Percentiles rank a stretch among this genome's conserved stretches.
phyloP scores from a whole-genome alignment of 2,797 vertebrate genomes.

The Megalops cyprinoides region DNA sequence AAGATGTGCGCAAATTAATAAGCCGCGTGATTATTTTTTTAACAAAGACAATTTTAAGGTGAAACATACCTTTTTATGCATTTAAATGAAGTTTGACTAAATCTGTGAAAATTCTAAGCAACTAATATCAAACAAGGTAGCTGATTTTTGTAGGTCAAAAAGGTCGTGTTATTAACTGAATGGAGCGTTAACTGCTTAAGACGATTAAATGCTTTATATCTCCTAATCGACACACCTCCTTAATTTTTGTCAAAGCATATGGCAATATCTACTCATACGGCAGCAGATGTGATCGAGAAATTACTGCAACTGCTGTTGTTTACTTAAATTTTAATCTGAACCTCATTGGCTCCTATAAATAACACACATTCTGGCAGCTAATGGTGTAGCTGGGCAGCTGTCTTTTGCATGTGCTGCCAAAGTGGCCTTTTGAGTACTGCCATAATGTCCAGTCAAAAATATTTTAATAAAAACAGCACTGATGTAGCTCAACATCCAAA shows the following conservation, averaged over 20 bases:
- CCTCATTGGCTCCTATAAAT: not conserved
- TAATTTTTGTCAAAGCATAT: not conserved
- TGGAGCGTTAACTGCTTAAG: not conserved
- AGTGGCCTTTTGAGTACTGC: no score
- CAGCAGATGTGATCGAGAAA: not conserved
- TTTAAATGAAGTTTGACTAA: not conserved
- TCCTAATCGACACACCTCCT: not conserved
- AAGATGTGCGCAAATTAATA: not conserved
- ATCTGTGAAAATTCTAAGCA: not conserved
- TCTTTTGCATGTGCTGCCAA: no score
- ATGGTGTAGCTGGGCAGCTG: no score
- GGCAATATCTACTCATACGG: not conserved
- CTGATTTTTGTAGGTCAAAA: constrained; percentile 11
- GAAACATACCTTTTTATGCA: no score
- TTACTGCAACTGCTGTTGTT: no score
- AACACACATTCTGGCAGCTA: not conserved
- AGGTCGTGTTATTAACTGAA: constrained; percentile 14
- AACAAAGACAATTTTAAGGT: no score
- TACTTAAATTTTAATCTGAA: no score
- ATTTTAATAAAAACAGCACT: no score
- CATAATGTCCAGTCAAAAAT: no score
- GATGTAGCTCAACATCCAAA: not conserved
- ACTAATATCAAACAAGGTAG: not conserved
- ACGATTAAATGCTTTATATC: constrained; percentile 2
- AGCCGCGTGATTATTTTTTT: not conserved